Base-by-base conservation (phyloP, 2,888 invertebrate species). In the Tipula helvola region DNA sequence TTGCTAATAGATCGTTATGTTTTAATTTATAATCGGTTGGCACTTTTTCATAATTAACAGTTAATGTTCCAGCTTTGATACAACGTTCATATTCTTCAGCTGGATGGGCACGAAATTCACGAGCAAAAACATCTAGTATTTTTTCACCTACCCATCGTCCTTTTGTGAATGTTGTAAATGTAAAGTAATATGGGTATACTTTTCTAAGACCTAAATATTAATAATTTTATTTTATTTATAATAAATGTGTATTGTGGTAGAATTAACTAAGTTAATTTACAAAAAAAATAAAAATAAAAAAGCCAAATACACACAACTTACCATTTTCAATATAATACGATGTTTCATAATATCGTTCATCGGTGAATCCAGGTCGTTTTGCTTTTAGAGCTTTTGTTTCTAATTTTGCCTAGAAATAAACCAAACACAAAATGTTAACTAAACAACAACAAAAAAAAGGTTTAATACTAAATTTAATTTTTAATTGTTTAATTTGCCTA, bases 111-210 rank as follows among this genome's bases (percentile, higher is more conserved):
- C 97, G 93, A 91, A 99, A 99, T 92, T 99, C 98, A 87, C 96
- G 93, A 8, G 96, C 96, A 92, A 98, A 98, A 36, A 99, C 97
- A 90, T 98, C 98, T 88, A 97, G 93, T 89, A 99, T 96, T 90
- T 96, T 96, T 91, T 97, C 97, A 3, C 98, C 98, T 3, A 98
- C 97, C 98, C 98, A 99, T 89, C 98, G 94, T 8, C 98, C 97
- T 92, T 99, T 99, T 88, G 97, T 97, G 92, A 97, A 98, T 57
- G 98, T 97, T 88, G 97, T 97, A 92, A 98, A 99, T 88, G 97
- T 97, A 93, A 97, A 99, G 92, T 97, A 97, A 93, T 99, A 99
- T 0, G 99, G 99, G 91, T 97, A 98, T 2, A 99, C 98, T 93
- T 99, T 98, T 89, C 98, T 94, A 89, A 98, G 94, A 89, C 97